Evolutionary conservation across 2,113 vertebrate genomes (phyloP).

Genomic region (Myiagra hebetior): DNA sequence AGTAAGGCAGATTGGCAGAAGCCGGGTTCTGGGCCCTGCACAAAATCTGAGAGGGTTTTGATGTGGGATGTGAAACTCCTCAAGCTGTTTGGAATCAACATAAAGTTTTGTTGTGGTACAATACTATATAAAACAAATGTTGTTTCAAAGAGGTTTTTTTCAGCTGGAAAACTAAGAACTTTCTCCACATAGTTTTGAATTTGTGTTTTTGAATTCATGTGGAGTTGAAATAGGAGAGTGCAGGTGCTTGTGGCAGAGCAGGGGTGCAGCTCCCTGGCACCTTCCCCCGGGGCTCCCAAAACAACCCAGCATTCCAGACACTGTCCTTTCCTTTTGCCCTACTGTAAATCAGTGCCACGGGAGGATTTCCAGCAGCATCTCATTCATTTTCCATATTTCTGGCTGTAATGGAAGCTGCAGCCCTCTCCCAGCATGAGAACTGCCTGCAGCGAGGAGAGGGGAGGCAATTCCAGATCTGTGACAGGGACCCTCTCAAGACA

Average conservation of each 20-base stretch:
- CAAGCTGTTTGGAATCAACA: not conserved
- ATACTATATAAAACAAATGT: not conserved
- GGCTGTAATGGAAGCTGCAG: not conserved
- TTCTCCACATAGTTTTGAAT: not conserved
- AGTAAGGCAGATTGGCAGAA: not conserved
- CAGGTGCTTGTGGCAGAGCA: not conserved
- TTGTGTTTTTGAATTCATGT: not conserved
- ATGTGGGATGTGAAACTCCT: not conserved
- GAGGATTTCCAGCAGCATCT: not conserved
- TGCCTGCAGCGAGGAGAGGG: accelerated
- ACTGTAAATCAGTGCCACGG: not conserved
- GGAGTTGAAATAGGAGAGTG: not conserved
- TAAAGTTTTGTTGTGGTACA: not conserved
- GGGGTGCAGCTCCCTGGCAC: not conserved
- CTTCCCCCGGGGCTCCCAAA: not conserved
- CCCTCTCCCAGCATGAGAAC: accelerated
- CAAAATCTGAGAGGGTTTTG: not conserved
- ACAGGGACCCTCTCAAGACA: not conserved
- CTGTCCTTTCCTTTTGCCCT: not conserved
- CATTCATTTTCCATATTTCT: accelerated
- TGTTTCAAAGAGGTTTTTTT: not conserved
- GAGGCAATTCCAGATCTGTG: not conserved
- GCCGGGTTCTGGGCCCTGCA: not conserved
- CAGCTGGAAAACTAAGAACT: not conserved
- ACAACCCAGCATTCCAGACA: not conserved